Evolutionary conservation across 1,140 invertebrate genomes (phyloP).

Genomic region (Nautilus pompilius): DNA sequence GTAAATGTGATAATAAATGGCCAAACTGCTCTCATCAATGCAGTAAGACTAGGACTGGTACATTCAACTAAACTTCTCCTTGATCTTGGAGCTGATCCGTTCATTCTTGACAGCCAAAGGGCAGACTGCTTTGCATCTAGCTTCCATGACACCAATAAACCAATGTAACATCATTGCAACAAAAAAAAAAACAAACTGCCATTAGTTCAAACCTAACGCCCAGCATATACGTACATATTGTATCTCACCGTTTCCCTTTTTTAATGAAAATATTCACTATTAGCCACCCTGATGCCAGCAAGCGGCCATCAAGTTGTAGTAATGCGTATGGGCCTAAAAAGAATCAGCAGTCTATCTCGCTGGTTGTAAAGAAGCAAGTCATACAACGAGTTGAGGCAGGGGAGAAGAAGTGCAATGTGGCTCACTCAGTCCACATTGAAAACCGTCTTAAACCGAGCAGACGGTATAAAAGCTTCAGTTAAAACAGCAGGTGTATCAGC

Average conservation of each 20-base stretch:
- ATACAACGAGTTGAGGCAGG: too few species aligned
- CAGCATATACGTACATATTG: neutral
- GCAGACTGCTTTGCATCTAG: slow-evolving; percentile 1
- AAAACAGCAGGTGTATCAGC: too few species aligned
- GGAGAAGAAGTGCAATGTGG: too few species aligned
- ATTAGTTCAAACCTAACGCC: neutral
- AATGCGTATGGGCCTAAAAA: too few species aligned
- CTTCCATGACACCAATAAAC: neutral
- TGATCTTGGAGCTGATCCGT: neutral
- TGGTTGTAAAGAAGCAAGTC: too few species aligned
- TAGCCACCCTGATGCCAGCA: neutral
- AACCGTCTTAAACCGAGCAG: too few species aligned
- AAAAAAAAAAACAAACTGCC: too few species aligned
- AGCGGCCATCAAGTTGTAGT: neutral
- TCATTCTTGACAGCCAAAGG: neutral
- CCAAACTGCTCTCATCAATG: slow-evolving; percentile 5
- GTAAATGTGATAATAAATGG: neutral
- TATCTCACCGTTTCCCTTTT: neutral
- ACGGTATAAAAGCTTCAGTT: too few species aligned
- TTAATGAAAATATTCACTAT: neutral
- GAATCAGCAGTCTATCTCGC: too few species aligned
- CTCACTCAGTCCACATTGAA: too few species aligned
- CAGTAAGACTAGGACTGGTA: neutral
- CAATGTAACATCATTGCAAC: neutral
- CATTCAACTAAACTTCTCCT: neutral